Evolutionary conservation across 2,113 vertebrate species (phyloP).

Genomic region (Tonatia bakeri): DNA sequence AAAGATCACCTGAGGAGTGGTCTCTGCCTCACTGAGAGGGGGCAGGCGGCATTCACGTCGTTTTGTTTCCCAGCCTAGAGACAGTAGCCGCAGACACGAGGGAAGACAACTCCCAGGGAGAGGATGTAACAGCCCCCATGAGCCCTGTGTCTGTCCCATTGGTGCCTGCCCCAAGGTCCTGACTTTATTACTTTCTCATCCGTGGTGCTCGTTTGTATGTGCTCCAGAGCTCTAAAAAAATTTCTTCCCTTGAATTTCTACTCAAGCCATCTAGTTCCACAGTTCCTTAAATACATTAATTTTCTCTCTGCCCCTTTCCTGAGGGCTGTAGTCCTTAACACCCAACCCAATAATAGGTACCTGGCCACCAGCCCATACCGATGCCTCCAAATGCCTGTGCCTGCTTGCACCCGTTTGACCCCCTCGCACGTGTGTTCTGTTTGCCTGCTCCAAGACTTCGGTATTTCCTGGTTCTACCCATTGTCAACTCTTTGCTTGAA

Average conservation of each 20-base stretch:
- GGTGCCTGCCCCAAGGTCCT: background rate
- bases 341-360: background rate
- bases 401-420: background rate
- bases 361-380: no score
- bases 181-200: background rate
- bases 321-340: background rate
- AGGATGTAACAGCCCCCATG: accelerated
- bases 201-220: background rate
- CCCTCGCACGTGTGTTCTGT: background rate
- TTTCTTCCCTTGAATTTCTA: background rate
- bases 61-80: background rate
- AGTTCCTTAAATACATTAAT: background rate
- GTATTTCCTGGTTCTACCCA: background rate
- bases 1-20: background rate
- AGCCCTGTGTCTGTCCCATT: background rate
- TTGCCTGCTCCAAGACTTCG: background rate
- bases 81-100: background rate
- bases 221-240: background rate
- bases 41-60: background rate
- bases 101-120: background rate
- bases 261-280: background rate
- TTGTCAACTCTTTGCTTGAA: background rate
- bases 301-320: background rate
- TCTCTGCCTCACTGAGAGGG: background rate
- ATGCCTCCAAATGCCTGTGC: background rate